phyloP scores from a whole-genome alignment of 2,797 vertebrate species.

The Coluber constrictor region DNA sequence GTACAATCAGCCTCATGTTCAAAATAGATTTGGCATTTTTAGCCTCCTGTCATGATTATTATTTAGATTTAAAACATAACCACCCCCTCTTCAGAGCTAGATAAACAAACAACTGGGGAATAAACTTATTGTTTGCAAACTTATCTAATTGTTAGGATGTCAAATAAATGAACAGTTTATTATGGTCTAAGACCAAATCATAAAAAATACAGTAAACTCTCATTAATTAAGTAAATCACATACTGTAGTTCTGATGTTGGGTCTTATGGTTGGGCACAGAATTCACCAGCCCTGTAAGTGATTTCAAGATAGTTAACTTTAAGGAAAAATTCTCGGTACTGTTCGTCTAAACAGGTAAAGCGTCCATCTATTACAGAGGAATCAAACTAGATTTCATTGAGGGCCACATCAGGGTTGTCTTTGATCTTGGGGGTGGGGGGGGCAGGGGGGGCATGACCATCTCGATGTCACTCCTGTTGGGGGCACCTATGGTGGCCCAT shows the following conservation, averaged over 20 bases:
- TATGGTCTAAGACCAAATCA: neutral
- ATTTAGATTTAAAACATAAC: neutral
- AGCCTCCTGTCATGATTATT: neutral
- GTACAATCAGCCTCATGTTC: neutral
- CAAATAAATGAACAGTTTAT: neutral
- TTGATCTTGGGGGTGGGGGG: too few species aligned
- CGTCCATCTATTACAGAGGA: neutral
- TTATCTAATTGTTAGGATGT: neutral
- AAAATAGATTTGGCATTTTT: neutral
- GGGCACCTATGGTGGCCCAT: too few species aligned
- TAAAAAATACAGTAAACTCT: neutral
- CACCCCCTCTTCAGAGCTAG: neutral
- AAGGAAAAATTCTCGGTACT: neutral
- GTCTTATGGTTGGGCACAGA: neutral
- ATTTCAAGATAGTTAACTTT: neutral
- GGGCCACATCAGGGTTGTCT: too few species aligned
- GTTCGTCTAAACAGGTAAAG: neutral
- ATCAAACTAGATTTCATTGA: too few species aligned
- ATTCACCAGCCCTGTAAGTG: neutral
- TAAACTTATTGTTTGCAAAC: neutral
- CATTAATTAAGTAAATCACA: neutral
- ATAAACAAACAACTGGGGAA: neutral
- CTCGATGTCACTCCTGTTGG: too few species aligned
- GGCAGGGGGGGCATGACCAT: too few species aligned
- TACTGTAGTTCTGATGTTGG: neutral